Evolutionary conservation across 1,140 invertebrate species (phyloP).

Genomic region (Drosophila athabasca): DNA sequence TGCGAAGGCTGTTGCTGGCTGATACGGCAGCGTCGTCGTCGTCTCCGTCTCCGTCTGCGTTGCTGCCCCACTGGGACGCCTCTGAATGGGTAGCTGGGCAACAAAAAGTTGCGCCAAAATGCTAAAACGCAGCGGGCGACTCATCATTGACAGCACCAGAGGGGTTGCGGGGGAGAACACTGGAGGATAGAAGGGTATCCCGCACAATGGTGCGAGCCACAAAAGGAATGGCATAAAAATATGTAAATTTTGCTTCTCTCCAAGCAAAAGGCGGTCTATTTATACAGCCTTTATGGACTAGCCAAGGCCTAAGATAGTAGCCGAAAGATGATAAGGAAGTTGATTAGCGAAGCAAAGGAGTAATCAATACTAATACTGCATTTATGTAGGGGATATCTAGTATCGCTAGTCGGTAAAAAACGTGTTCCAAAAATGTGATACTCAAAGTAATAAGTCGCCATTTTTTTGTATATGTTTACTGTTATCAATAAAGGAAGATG

Average conservation of each 20-base stretch:
- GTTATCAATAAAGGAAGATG: too few relatives aligned
- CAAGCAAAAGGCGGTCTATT: constrained; percentile 16
- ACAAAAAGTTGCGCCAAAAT: constrained; percentile 68
- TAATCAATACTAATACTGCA: constrained; percentile 6
- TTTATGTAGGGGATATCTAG: too few relatives aligned
- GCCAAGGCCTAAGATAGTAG: not conserved
- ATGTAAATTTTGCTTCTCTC: constrained; percentile 24
- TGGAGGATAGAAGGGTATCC: constrained; percentile 1
- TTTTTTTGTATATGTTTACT: too few relatives aligned
- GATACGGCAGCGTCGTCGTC: constrained; percentile 43
- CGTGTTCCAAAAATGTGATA: too few relatives aligned
- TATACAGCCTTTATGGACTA: constrained; percentile 22
- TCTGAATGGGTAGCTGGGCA: constrained; percentile 42
- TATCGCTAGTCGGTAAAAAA: not conserved
- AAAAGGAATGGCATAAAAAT: constrained; percentile 44
- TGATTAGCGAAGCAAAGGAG: not conserved
- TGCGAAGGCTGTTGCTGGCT: constrained; percentile 49
- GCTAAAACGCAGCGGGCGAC: constrained; percentile 70
- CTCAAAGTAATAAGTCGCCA: too few relatives aligned
- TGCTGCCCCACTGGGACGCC: constrained; percentile 37
- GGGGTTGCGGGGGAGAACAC: constrained; percentile 1
- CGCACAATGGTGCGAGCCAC: constrained; percentile 30
- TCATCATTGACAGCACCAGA: constrained; percentile 45
- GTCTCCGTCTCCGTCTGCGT: constrained; percentile 20
- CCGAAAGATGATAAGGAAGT: constrained; percentile 13